Evolutionary conservation across 1,140 invertebrate species (phyloP).

Genomic region (Laupala kohalensis): DNA sequence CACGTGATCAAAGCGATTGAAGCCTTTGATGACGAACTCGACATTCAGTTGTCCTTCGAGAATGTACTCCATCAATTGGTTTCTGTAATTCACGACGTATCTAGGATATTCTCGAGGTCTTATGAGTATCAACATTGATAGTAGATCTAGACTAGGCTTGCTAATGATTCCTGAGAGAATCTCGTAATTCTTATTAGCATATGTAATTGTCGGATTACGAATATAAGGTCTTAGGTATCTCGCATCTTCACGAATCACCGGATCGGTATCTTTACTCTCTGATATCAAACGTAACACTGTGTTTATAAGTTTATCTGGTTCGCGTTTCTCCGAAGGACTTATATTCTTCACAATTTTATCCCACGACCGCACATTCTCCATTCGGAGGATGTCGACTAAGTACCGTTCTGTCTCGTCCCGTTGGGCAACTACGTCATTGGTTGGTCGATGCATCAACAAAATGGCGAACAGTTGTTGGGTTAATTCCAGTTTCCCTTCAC

Average conservation of each 20-base stretch:
- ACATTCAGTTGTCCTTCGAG: neutral
- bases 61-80: neutral
- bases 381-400: neutral
- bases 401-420: constrained; percentile 2
- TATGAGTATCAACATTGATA: neutral
- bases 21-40: neutral
- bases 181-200: neutral
- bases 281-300: neutral
- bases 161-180: neutral
- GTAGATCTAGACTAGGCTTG: neutral
- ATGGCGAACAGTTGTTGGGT: neutral
- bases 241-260: neutral
- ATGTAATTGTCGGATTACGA: neutral
- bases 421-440: neutral
- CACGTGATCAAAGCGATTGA: neutral
- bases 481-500: neutral
- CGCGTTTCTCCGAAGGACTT: neutral
- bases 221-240: neutral
- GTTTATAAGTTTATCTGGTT: neutral
- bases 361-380: neutral
- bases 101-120: neutral
- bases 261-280: neutral
- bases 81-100: neutral
- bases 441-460: neutral
- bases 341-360: neutral